Percentiles rank a stretch among this genome's conserved stretches.
phyloP scores from a whole-genome alignment of 2,113 vertebrate species.

The Orthonyx spaldingii region DNA sequence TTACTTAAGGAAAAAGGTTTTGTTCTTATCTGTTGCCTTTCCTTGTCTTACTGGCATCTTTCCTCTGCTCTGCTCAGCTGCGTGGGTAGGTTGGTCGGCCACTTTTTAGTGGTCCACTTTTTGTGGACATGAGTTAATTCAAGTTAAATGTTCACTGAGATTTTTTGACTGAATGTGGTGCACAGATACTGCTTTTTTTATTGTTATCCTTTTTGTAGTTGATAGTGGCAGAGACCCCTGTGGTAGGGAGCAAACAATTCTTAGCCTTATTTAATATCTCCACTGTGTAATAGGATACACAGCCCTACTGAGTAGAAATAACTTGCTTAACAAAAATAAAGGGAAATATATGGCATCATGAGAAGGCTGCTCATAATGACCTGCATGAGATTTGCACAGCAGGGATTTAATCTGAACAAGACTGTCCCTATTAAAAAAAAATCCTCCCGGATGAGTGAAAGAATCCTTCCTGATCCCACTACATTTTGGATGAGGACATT shows the following conservation, averaged over 20 bases:
- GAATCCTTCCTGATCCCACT: neutral
- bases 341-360: neutral
- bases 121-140: neutral
- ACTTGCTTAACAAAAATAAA: neutral
- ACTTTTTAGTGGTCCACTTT: neutral
- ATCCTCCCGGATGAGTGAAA: neutral
- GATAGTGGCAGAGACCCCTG: neutral
- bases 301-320: neutral
- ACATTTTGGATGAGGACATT: neutral
- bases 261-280: neutral
- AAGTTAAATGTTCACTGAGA: neutral
- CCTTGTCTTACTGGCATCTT: neutral
- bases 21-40: neutral
- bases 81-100: neutral
- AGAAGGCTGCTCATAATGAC: neutral
- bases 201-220: neutral
- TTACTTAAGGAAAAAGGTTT: neutral
- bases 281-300: neutral
- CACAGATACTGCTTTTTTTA: neutral
- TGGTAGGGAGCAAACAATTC: neutral
- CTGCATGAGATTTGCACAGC: neutral
- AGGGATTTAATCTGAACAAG: neutral
- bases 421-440: neutral
- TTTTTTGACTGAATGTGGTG: neutral
- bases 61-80: neutral